These are phyloP conservation scores for Phainopepla nitens DNA, from an alignment of 2,113 vertebrate species.

Conservation along the genomic window DNA sequence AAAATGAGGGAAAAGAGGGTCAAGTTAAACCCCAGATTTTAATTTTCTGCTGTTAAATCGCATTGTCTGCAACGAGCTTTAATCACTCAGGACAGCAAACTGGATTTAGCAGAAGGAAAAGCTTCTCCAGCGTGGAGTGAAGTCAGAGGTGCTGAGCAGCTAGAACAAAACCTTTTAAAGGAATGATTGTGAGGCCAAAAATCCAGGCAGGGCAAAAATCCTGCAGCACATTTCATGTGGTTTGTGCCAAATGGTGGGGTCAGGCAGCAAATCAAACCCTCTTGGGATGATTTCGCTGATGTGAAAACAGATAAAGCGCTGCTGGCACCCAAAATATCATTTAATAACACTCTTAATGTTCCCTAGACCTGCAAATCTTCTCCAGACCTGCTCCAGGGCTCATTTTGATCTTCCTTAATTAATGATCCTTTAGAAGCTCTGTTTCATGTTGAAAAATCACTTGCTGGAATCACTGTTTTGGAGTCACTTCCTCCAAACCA, in stretches of 20 bases:
- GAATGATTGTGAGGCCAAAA: neutral
- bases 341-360: neutral
- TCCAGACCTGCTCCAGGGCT: neutral
- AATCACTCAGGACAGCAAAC: neutral
- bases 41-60: neutral
- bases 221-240: neutral
- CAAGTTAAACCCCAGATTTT: neutral
- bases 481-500: neutral
- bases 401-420: conserved; percentile 34
- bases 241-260: neutral
- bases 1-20: neutral
- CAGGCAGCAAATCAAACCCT: neutral
- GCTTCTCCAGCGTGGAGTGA: neutral
- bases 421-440: neutral
- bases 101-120: neutral
- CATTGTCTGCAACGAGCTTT: neutral
- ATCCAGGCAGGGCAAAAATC: neutral
- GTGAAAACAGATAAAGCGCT: neutral
- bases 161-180: neutral
- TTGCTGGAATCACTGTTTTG: neutral
- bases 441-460: neutral
- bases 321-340: neutral
- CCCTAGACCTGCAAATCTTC: neutral
- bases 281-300: neutral
- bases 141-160: neutral